Base-by-base conservation (phyloP, 1,140 invertebrate species). In the Saxidomus purpurata region DNA sequence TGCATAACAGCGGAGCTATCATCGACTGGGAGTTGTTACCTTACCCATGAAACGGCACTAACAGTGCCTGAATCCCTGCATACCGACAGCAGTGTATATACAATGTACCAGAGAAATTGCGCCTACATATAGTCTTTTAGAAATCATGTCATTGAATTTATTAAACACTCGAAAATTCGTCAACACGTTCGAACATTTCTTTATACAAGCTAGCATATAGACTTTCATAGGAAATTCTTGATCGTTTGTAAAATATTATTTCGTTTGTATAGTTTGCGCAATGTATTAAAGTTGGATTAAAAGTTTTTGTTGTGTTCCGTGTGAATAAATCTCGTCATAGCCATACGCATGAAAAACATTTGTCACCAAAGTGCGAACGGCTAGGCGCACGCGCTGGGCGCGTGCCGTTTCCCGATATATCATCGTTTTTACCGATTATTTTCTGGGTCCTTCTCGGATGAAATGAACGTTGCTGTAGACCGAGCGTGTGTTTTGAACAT, bases 381-480 rank as follows among this genome's bases (percentile, higher is more conserved):
- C 28, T 47, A 13, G 11, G 61, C 6, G 36, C 81, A 52, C 61
- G 81, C 38, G 81, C 25, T n/a, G 2, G 63, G 52, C 81, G 43
- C 81, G 81, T 83, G 81, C 19, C 81, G 38, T 69, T 25, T 83
- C 47, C 63, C 13, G 36, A 83, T 69, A 40, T 36, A 36, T 25
- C 61, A 47, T 43, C 59, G 40, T 49, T 38, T 63, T 69, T 83
- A 13, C 47, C 61, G 55, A 83, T 83, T 63, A 43, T n/a, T 83
- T 59, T 83, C 52, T 67, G 36, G 61, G n/a, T 25, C n/a, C 25
- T n/a, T 0, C 59, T 38, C 38, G 15, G n/a, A 22, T 63, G 38
- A 69, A 83, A 83, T 83, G 59, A 83, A 47, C 63, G 28, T 61
- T 47, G 59, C 59, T 83, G 61, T 69, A 69, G 40, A 69, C 4